Evolutionary conservation across 2,113 vertebrate species (phyloP), one percentile per base, ranked within the genome.

Genomic region (Halcyon malimbica): DNA sequence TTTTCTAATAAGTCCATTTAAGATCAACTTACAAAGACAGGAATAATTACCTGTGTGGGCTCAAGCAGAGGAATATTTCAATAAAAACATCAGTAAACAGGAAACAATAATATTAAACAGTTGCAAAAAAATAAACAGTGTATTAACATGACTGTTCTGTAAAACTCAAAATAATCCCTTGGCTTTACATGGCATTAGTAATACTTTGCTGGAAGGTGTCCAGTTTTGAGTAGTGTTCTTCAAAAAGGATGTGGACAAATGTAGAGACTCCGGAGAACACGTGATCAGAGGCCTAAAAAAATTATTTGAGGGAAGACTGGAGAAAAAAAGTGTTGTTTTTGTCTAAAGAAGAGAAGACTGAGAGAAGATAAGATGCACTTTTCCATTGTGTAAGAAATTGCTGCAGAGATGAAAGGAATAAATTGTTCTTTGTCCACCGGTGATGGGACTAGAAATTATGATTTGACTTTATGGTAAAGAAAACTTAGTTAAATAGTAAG

Each of bases 121-220:
- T n/a, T 87, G n/a, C 6, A 53, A 92, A 68, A 68, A 41, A 90
- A 60, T 42, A 74, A 73, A 26, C 13, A 31, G 37, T 50, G 10
- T 59, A 50, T 81, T 89, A 75, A 56, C 19, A 37, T 54, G 33
- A 65, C 51, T 65, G 46, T 83, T 83, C 35, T 21, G 16, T 86
- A 37, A 80, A 76, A 94, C 35, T 90, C 67, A 68, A 68, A 94
- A 73, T 78, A 90, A 89, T 84, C 64, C 33, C 23, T 59, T 93
- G 74, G 46, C 56, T 93, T 93, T 87, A 54, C 23, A 7, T 82
- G 56, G 56, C 9, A 35, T 84, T 91, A 78, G 51, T 90, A 92
- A 89, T 57, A 76, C 20, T 53, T 95, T 13, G 10, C 24, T 95
- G 69, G 74, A 70, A 59, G 13, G 23, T 78, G 25, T 84, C 42